phyloP scores from a whole-genome alignment of 2,113 vertebrate genomes.

The Zapus hudsonius region DNA sequence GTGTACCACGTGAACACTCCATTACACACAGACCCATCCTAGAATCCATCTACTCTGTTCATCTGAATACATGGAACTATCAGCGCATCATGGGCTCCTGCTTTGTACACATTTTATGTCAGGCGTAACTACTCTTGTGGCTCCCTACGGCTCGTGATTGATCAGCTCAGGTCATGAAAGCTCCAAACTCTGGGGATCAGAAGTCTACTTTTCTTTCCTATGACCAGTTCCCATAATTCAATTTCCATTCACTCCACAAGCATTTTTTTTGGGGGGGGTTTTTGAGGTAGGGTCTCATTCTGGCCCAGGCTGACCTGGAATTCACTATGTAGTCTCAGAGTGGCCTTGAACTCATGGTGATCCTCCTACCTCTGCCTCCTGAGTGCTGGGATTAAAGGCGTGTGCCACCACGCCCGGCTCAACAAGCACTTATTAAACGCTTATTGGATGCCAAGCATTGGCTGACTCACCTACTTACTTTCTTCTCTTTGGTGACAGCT shows the following conservation, averaged over 20 bases:
- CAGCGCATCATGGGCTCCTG: background rate
- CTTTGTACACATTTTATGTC: background rate
- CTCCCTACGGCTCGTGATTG: background rate
- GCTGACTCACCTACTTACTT: background rate
- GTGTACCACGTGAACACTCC: too few relatives aligned
- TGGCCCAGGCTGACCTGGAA: too few relatives aligned
- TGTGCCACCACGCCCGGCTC: too few relatives aligned
- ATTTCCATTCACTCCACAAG: conserved; percentile 24
- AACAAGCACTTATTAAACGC: conserved; percentile 41
- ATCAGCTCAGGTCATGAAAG: background rate
- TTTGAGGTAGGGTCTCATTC: too few relatives aligned
- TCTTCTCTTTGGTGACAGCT: conserved; percentile 2
- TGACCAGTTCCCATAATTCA: conserved; percentile 17
- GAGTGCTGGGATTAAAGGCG: too few relatives aligned
- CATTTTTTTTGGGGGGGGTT: too few relatives aligned
- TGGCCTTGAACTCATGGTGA: too few relatives aligned
- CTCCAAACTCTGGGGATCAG: background rate
- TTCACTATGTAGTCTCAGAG: too few relatives aligned
- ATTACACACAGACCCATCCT: background rate
- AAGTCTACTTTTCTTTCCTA: conserved; percentile 26
- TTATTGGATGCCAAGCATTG: conserved; percentile 24
- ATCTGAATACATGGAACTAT: background rate
- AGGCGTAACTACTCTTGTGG: background rate
- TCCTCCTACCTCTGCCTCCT: too few relatives aligned
- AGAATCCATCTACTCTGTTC: background rate